Evolutionary conservation across 2,888 invertebrate genomes (phyloP).

Genomic region (Incurvaria masculella): DNA sequence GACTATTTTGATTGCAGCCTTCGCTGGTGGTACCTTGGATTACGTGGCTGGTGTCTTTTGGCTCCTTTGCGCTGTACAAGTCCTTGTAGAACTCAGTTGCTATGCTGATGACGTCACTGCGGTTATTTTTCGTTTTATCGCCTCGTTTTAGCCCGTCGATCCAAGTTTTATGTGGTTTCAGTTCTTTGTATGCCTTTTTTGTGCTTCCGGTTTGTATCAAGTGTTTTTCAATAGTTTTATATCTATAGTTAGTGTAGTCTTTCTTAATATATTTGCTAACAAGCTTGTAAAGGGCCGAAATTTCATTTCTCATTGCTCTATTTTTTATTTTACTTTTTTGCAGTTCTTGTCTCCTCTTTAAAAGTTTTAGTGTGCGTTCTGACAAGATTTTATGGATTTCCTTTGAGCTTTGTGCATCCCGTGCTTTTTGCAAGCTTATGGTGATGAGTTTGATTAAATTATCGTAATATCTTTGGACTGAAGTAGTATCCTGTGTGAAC

Average conservation of each 20-base stretch:
- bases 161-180: constrained; percentile 10
- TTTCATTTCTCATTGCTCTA: constrained; percentile 9
- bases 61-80: constrained; percentile 8
- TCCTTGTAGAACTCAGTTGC: constrained; percentile 11
- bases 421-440: too few relatives aligned
- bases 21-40: constrained; percentile 1
- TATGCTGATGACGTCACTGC: constrained; percentile 6
- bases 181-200: constrained; percentile 10
- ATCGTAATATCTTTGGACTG: too few relatives aligned
- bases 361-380: too few relatives aligned
- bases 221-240: constrained; percentile 5
- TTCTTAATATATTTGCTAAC: constrained; percentile 10
- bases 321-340: constrained; percentile 10
- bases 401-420: too few relatives aligned
- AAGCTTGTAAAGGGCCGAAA: constrained; percentile 9
- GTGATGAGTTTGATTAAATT: too few relatives aligned
- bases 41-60: constrained; percentile 1
- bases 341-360: too few relatives aligned
- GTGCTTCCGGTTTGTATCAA: constrained; percentile 7
- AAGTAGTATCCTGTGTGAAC: too few relatives aligned
- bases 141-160: constrained; percentile 5
- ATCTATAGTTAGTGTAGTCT: constrained; percentile 8
- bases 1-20: background rate
- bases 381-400: too few relatives aligned
- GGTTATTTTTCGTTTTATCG: constrained; percentile 1